These are phyloP conservation scores for Noctilio leporinus DNA, from an alignment of 2,113 vertebrate species.

Conservation along the genomic window DNA sequence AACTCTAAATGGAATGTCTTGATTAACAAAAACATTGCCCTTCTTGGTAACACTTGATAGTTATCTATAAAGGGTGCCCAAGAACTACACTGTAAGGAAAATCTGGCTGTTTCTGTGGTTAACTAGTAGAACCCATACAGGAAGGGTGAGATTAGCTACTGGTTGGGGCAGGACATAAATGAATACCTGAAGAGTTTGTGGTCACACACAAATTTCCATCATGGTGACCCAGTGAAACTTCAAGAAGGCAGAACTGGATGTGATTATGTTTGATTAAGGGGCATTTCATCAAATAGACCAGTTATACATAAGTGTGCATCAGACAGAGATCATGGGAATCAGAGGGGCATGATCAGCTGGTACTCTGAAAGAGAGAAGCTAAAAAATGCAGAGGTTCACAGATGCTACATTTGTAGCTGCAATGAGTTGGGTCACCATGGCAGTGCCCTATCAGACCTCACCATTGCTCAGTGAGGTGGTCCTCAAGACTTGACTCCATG, in stretches of 20 bases:
- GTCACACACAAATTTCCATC: neutral
- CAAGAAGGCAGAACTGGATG: neutral
- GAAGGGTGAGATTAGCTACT: neutral
- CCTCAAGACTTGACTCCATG: neutral
- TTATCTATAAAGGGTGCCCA: neutral
- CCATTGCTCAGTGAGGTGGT: neutral
- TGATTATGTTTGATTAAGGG: neutral
- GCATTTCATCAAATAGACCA: neutral
- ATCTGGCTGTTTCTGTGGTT: neutral
- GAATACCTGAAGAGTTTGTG: neutral
- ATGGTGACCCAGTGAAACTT: neutral
- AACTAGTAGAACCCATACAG: neutral
- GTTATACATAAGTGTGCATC: neutral
- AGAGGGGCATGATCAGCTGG: neutral
- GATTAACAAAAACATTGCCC: neutral
- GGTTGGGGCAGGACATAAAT: neutral
- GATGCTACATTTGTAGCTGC: neutral
- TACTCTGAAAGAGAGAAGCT: neutral
- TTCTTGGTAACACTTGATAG: neutral
- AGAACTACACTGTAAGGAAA: neutral
- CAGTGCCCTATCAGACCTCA: neutral
- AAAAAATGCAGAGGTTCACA: neutral
- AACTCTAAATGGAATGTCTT: neutral
- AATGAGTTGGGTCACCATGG: neutral
- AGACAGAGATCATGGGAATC: too few species aligned